Conservation (phyloP, 2,888 invertebrate genomes). For the Bombylius major region DNA sequence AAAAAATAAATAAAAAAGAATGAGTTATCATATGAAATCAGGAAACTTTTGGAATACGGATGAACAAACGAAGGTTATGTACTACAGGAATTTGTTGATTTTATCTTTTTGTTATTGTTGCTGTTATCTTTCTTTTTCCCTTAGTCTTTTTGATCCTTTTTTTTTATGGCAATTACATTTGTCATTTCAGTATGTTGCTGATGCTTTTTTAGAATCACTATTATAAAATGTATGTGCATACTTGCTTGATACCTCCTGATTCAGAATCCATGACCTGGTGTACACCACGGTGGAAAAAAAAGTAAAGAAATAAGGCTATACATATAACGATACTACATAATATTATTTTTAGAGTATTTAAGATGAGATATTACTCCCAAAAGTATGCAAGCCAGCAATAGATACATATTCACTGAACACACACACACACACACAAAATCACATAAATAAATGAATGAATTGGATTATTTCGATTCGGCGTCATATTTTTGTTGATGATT, state of each 20-base stretch:
- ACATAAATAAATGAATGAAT: too few relatives aligned
- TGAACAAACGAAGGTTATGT: not conserved
- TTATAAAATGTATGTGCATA: too few relatives aligned
- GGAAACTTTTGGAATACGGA: not conserved
- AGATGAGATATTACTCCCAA: conserved; percentile 7
- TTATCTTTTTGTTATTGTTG: not conserved
- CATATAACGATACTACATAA: too few relatives aligned
- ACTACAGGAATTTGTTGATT: not conserved
- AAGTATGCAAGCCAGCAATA: conserved; percentile 2
- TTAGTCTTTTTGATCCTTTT: not conserved
- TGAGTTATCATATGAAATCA: not conserved
- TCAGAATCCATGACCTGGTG: too few relatives aligned
- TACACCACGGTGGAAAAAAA: too few relatives aligned
- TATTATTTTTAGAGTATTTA: not conserved
- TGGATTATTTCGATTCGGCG: too few relatives aligned
- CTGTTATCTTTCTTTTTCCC: not conserved
- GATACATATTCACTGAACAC: not conserved
- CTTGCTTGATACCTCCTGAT: too few relatives aligned
- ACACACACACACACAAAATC: too few relatives aligned
- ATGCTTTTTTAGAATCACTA: too few relatives aligned
- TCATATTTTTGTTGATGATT: not conserved
- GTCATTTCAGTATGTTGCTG: not conserved
- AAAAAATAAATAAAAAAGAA: not conserved
- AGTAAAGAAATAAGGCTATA: too few relatives aligned
- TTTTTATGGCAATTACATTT: not conserved